Percentiles rank a stretch among this genome's conserved stretches.
Evolutionary conservation across 2,888 invertebrate species (phyloP).

Genomic region (Eupeodes latifasciatus): DNA sequence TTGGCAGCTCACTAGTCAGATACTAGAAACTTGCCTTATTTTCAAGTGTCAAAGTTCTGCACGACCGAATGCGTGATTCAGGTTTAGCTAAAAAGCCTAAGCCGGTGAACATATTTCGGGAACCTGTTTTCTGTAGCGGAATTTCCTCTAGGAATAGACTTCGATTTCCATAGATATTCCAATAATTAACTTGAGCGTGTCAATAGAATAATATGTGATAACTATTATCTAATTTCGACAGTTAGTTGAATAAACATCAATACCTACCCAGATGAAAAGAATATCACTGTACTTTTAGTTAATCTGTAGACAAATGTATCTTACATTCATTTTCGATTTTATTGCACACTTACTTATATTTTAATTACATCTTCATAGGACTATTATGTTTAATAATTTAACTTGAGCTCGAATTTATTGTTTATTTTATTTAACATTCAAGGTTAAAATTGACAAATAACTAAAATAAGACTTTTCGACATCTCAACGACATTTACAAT

Average conservation of each 20-base stretch:
- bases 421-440: conserved; percentile 35
- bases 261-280: background rate
- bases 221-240: background rate
- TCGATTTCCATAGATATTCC: too few relatives aligned
- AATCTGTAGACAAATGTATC: background rate
- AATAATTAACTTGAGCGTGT: too few relatives aligned
- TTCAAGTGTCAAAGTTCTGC: too few relatives aligned
- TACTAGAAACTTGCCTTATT: too few relatives aligned
- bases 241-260: background rate
- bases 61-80: too few relatives aligned
- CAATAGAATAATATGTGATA: too few relatives aligned
- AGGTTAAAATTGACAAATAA: conserved; percentile 31
- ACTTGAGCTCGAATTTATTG: conserved; percentile 45
- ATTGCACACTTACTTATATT: conserved; percentile 49
- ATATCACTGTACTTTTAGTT: background rate
- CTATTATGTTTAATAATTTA: conserved; percentile 52
- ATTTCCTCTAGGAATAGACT: too few relatives aligned
- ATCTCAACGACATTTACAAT: conserved; percentile 40
- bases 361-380: conserved; percentile 58
- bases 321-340: conserved; percentile 11
- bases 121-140: too few relatives aligned
- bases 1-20: too few relatives aligned
- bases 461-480: conserved; percentile 27
- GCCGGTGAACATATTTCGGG: too few relatives aligned
- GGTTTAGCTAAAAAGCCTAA: too few relatives aligned